These are phyloP conservation scores for Trachelus iudaicus DNA, from an alignment of 2,888 invertebrate species.

Conservation along the genomic window DNA sequence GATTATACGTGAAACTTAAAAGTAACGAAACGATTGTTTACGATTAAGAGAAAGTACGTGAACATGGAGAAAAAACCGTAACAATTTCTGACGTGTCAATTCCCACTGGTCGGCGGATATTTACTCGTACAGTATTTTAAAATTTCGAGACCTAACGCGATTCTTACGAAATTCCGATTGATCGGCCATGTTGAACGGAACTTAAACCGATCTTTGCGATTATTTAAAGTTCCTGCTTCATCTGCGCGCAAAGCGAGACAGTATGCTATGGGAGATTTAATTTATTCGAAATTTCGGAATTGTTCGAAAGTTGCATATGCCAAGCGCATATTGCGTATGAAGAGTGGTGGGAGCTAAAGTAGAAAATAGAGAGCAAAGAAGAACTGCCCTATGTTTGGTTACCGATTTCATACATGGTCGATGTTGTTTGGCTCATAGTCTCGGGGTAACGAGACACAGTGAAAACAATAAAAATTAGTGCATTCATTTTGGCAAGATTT, in stretches of 20 bases:
- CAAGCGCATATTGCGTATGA: background rate
- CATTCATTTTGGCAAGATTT: conserved; percentile 19
- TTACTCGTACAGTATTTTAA: background rate
- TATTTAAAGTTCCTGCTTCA: background rate
- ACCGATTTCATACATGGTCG: background rate
- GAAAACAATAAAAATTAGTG: background rate
- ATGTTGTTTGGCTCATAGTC: background rate
- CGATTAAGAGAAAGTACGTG: background rate
- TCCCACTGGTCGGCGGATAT: background rate
- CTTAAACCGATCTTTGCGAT: background rate
- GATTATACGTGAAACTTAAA: background rate
- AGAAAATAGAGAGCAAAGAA: background rate
- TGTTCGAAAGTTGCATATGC: background rate
- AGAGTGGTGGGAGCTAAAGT: background rate
- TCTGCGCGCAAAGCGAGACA: background rate
- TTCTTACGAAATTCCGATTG: background rate
- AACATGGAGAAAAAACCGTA: background rate
- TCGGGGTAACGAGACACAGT: background rate
- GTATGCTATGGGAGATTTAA: background rate
- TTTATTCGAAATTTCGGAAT: background rate
- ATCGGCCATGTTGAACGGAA: background rate
- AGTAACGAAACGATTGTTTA: background rate
- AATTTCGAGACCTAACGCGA: background rate
- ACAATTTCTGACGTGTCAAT: background rate
- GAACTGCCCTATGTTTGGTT: background rate